Conservation (phyloP, 2,888 invertebrate species). For the Agrilus cyanescens region DNA sequence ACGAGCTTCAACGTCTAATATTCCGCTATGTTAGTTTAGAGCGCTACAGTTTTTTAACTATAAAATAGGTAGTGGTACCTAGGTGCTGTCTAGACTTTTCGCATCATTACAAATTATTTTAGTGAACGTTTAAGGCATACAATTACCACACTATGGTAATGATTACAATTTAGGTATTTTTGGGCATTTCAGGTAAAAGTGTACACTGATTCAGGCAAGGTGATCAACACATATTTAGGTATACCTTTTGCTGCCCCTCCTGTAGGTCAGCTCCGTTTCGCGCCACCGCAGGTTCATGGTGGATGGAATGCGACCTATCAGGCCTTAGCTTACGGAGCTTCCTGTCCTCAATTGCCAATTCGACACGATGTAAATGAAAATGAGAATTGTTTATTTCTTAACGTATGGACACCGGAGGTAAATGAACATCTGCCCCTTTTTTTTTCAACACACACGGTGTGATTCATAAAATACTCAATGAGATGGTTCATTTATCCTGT, state of each 20-base stretch:
- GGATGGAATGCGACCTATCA: conserved; percentile 60
- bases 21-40: too few species aligned
- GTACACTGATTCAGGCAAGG: conserved; percentile 48
- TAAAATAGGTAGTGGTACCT: too few species aligned
- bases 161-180: too few species aligned
- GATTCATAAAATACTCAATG: too few species aligned
- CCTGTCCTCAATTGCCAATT: conserved; percentile 50
- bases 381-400: conserved; percentile 84
- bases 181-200: conserved; percentile 46
- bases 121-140: too few species aligned
- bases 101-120: too few species aligned
- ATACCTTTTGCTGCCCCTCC: conserved; percentile 76
- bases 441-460: background rate
- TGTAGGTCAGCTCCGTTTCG: conserved; percentile 59
- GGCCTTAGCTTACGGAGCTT: conserved; percentile 57
- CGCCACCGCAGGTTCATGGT: conserved; percentile 56
- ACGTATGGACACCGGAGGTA: conserved; percentile 80
- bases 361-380: conserved; percentile 30
- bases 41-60: too few species aligned
- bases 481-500: too few species aligned
- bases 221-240: conserved; percentile 60
- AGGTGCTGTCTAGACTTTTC: too few species aligned
- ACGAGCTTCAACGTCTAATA: too few species aligned
- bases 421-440: conserved; percentile 9
- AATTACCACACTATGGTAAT: too few species aligned